These are phyloP conservation scores for Cotesia vestalis DNA, from an alignment of 1,140 invertebrate genomes.

Conservation along the genomic window DNA sequence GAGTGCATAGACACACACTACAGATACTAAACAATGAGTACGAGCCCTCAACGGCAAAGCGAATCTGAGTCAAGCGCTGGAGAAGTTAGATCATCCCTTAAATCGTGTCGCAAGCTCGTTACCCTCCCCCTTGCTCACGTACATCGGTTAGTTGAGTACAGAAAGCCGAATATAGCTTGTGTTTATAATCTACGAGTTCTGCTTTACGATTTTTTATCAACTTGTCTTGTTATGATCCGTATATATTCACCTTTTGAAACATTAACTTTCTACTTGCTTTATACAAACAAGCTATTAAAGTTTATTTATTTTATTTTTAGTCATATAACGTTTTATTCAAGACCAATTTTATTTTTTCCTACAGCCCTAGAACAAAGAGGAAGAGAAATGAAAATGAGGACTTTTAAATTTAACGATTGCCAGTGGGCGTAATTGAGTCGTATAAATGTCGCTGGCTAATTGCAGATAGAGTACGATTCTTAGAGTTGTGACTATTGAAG, in stretches of 20 bases:
- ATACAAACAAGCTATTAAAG: no score
- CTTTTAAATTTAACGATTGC: constrained; percentile 9
- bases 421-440: no score
- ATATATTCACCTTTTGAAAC: no score
- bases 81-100: constrained; percentile 49
- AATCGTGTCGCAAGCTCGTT: constrained; percentile 40
- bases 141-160: constrained; percentile 8
- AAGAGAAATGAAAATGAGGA: neutral
- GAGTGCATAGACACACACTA: neutral
- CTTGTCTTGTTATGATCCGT: no score
- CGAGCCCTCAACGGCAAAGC: constrained; percentile 48
- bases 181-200: constrained; percentile 1
- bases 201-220: no score
- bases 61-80: constrained; percentile 46
- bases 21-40: constrained; percentile 10
- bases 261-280: no score
- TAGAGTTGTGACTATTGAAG: neutral
- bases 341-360: no score
- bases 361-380: neutral
- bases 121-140: neutral
- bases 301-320: no score
- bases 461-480: constrained; percentile 46
- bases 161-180: neutral
- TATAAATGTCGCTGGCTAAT: constrained; percentile 52
- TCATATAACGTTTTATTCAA: no score